phyloP scores from a whole-genome alignment of 2,888 invertebrate genomes.

The Ferrisia virgata region DNA sequence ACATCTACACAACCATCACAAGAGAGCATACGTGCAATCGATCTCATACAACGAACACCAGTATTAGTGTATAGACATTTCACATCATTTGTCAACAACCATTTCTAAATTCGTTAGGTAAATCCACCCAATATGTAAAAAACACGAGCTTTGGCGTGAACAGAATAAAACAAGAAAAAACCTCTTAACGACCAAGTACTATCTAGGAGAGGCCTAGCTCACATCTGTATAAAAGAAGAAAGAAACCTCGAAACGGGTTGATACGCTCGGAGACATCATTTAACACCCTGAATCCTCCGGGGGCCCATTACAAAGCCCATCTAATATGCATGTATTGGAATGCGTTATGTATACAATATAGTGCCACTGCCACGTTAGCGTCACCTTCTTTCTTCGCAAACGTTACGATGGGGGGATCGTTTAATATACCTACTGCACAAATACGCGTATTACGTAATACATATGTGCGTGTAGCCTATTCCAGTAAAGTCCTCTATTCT shows the following conservation, averaged over 20 bases:
- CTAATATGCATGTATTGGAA: conserved; percentile 7
- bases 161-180: neutral
- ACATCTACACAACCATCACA: too few species aligned
- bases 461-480: neutral
- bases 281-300: neutral
- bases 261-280: neutral
- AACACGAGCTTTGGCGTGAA: neutral
- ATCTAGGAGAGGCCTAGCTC: too few species aligned
- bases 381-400: neutral
- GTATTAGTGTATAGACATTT: too few species aligned
- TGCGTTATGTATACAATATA: neutral
- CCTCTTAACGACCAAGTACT: neutral
- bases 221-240: too few species aligned
- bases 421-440: neutral
- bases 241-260: neutral
- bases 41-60: too few species aligned
- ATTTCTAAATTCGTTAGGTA: neutral
- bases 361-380: too few species aligned
- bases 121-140: neutral
- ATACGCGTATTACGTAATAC: too few species aligned
- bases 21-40: too few species aligned
- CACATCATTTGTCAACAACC: neutral
- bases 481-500: neutral
- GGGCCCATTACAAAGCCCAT: neutral
- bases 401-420: neutral